Conservation (phyloP, 2,888 invertebrate genomes). For the Harmothoe impar region DNA sequence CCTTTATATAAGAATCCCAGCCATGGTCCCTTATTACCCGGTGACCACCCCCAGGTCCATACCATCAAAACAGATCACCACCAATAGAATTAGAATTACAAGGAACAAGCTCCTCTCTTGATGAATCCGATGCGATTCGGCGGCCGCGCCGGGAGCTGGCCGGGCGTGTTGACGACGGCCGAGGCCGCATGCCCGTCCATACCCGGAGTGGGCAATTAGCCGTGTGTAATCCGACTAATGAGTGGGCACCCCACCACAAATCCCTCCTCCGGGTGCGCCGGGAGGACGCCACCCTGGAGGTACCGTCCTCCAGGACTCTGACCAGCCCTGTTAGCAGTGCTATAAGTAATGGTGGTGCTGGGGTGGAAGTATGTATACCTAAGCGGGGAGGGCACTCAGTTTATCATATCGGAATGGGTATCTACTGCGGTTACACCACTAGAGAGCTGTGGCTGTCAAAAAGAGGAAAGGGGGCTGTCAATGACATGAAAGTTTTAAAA, state of each 20-base stretch:
- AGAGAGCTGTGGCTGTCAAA: no score
- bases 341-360: no score
- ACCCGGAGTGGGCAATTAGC: neutral
- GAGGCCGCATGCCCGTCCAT: neutral
- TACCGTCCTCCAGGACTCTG: neutral
- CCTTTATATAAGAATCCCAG: no score
- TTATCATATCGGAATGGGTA: no score
- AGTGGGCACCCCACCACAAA: neutral
- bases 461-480: no score
- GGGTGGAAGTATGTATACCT: no score
- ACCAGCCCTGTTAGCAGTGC: neutral
- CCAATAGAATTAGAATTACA: conserved; percentile 17
- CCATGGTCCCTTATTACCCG: neutral
- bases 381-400: no score
- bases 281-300: neutral
- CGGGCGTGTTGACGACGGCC: neutral
- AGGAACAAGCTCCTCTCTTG: neutral
- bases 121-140: neutral
- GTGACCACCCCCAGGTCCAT: neutral
- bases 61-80: neutral
- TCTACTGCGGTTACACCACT: no score
- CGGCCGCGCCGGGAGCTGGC: neutral
- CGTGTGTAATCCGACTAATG: conserved; percentile 6
- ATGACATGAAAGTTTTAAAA: no score
- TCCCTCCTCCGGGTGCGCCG: neutral